Base-by-base conservation (phyloP, 2,888 invertebrate genomes). In the Exocentrus adspersus region DNA sequence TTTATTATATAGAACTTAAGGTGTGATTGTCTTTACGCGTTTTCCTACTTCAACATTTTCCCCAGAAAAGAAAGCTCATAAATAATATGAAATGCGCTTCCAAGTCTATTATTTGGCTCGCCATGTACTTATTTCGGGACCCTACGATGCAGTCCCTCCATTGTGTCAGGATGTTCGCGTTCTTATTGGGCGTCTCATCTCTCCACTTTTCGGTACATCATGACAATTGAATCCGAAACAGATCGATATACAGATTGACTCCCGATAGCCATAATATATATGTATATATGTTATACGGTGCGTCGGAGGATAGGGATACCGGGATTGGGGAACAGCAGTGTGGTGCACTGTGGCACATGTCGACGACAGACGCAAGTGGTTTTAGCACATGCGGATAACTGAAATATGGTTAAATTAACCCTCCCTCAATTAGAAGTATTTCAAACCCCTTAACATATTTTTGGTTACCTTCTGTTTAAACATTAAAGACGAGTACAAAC, bases 121-220 rank as follows among this genome's bases (percentile, higher is more conserved):
- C 69, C 56, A 54, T 62, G 60, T 69, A 69, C 19, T 43, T 61
- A 53, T 62, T 52, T 41, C 54, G 58, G 68, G 67, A 67, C 68
- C 70, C 70, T 64, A 68, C 62, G 65, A 51, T 59, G 65, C 52
- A 65, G 58, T 65, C 67, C 66, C 65, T 67, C 68, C 69, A 71
- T 72, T 70, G 70, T 72, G 64, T 63, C 70, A 70, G 73, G 72
- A 72, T 70, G 64, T 70, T 71, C 75, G 70, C 74, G 68, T 74
- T 77, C 78, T 77, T 77, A 77, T 77, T 77, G 78, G 77, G 70
- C 75, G 77, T 77, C 75, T 77, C 77, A 74, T 75, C 76, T 75
- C 76, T 75, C 76, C 74, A 72, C 77, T 78, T 76, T 76, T 77
- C 74, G 76, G 75, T 74, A 74, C 76, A 76, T 73, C 75, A 74